These are phyloP conservation scores for Monodelphis domestica DNA, from an alignment of 2,797 vertebrate species.

Conservation along the genomic window DNA sequence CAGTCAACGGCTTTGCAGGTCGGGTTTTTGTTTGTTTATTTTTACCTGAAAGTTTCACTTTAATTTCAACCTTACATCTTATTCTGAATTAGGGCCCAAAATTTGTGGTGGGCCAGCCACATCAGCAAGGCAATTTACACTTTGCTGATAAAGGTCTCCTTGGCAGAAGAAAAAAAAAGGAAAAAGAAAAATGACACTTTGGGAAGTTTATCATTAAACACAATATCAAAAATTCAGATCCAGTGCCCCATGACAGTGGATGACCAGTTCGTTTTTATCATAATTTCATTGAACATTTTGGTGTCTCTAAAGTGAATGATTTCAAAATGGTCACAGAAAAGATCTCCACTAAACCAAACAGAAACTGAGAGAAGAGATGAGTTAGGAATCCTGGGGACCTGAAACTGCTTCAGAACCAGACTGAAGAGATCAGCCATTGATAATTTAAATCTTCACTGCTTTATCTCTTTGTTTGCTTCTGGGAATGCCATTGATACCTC, in stretches of 20 bases:
- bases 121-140: neutral
- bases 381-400: neutral
- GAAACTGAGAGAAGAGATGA: slow-evolving; percentile 9
- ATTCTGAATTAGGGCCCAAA: neutral
- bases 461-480: slow-evolving; percentile 89
- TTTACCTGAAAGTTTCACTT: neutral
- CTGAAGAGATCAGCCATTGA: slow-evolving; percentile 78
- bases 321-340: slow-evolving; percentile 12
- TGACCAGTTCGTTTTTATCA: neutral
- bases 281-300: neutral
- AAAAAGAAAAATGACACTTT: neutral
- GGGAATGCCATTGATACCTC: slow-evolving; percentile 87
- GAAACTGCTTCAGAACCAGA: slow-evolving; percentile 70
- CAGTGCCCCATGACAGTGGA: neutral
- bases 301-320: neutral
- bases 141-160: neutral
- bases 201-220: slow-evolving; percentile 5
- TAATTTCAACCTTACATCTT: neutral
- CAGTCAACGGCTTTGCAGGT: neutral
- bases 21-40: neutral
- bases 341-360: slow-evolving; percentile 8
- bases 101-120: neutral
- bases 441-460: slow-evolving; percentile 86
- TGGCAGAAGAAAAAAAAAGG: neutral
- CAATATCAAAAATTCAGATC: neutral